These are phyloP conservation scores for Oasisia sp. DNA, from an alignment of 2,888 invertebrate genomes.

Conservation along the genomic window DNA sequence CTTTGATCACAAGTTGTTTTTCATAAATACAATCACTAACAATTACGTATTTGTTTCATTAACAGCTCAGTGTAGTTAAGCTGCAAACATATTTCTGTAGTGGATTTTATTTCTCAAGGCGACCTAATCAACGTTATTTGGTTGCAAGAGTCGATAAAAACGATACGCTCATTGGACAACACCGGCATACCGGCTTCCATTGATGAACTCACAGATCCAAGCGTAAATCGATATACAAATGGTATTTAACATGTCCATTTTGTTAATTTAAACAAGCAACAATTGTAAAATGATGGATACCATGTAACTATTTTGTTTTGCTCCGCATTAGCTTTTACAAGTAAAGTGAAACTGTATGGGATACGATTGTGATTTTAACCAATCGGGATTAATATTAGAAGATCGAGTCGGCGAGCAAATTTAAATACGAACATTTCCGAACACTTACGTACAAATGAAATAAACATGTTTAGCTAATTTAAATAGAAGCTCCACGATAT, in stretches of 20 bases:
- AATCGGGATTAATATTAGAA: background rate
- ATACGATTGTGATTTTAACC: constrained; percentile 1
- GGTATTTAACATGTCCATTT: background rate
- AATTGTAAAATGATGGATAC: background rate
- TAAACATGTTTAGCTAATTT: constrained; percentile 4
- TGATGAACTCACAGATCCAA: background rate
- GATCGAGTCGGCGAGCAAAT: background rate
- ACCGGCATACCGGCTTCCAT: constrained; percentile 5
- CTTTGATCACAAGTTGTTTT: background rate
- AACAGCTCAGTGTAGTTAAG: background rate
- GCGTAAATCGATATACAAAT: background rate
- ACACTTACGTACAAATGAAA: background rate
- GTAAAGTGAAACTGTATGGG: background rate
- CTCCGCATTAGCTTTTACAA: background rate
- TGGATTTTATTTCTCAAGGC: background rate
- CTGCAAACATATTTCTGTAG: background rate
- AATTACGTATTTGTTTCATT: background rate
- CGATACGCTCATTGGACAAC: background rate
- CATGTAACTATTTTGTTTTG: background rate
- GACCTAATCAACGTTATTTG: background rate
- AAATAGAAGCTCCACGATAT: background rate
- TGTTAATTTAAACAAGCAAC: background rate
- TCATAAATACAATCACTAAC: background rate
- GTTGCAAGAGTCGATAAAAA: background rate
- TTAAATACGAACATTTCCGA: constrained; percentile 4